Conservation (phyloP, 2,888 invertebrate species). For the Sepioteuthis lessoniana region DNA sequence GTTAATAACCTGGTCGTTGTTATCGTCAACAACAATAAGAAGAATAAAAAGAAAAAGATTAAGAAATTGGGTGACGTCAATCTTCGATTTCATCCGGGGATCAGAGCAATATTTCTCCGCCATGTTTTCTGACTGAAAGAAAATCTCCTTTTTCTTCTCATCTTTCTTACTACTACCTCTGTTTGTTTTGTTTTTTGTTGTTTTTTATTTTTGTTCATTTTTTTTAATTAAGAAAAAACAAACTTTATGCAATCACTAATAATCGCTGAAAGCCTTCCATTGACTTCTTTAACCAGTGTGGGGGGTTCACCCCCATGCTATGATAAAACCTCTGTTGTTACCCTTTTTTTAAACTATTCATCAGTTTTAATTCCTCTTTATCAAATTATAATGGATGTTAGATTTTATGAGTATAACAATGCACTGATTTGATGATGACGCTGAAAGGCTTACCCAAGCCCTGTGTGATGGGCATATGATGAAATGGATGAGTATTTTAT, state of each 20-base stretch:
- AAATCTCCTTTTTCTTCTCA: conserved; percentile 63
- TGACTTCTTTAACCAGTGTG: conserved; percentile 97
- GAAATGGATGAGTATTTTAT: background rate
- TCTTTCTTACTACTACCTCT: background rate
- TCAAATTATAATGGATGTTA: background rate
- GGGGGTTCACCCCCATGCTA: conserved; percentile 91
- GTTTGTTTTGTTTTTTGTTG: too few species aligned
- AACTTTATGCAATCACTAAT: background rate
- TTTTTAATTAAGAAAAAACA: too few species aligned
- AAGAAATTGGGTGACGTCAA: conserved; percentile 58
- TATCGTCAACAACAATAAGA: conserved; percentile 2
- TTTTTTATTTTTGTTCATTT: too few species aligned
- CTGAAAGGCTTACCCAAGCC: background rate
- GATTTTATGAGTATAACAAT: background rate
- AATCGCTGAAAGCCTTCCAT: conserved; percentile 87
- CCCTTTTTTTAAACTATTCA: background rate
- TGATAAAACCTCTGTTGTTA: conserved; percentile 47
- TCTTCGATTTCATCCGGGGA: conserved; percentile 74
- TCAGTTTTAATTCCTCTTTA: background rate
- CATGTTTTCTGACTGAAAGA: conserved; percentile 58
- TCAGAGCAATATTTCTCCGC: conserved; percentile 60
- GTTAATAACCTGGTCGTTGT: background rate
- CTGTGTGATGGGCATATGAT: background rate
- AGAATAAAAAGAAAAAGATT: conserved; percentile 10
- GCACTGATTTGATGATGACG: background rate